Evolutionary conservation across 1,140 invertebrate genomes (phyloP).

Genomic region (Drosophila mauritiana): DNA sequence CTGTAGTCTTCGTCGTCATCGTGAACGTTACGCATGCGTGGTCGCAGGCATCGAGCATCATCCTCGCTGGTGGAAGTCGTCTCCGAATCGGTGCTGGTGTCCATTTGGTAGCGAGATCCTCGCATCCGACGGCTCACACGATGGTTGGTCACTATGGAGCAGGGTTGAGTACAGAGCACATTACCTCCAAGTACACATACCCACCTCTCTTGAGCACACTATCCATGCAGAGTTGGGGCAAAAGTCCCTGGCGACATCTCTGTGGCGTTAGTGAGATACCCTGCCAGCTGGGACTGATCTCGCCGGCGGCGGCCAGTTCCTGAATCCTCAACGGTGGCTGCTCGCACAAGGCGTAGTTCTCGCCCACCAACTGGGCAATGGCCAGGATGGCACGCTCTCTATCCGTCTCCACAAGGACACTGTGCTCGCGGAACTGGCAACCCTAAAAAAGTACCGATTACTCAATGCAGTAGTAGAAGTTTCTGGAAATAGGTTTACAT

Average conservation of each 20-base stretch:
- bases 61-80: conserved; percentile 73
- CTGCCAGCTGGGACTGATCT: conserved; percentile 69
- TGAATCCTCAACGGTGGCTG: conserved; percentile 63
- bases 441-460: conserved; percentile 44
- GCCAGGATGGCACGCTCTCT: conserved; percentile 78
- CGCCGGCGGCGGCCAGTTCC: conserved; percentile 54
- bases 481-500: neutral
- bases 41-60: conserved; percentile 37
- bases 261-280: conserved; percentile 76
- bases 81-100: conserved; percentile 79
- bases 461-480: no score
- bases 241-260: conserved; percentile 73
- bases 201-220: conserved; percentile 45
- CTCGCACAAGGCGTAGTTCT: conserved; percentile 73
- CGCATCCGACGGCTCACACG: conserved; percentile 56
- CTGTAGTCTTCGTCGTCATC: conserved; percentile 55
- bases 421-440: conserved; percentile 83
- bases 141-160: conserved; percentile 56
- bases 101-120: conserved; percentile 55
- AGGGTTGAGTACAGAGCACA: neutral
- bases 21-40: conserved; percentile 37
- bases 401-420: conserved; percentile 80
- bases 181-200: neutral
- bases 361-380: conserved; percentile 75
- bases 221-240: conserved; percentile 76